Percentiles rank a stretch among this genome's conserved stretches.
Conservation (phyloP, 2,888 invertebrate species). For the Diarsia mendica region DNA sequence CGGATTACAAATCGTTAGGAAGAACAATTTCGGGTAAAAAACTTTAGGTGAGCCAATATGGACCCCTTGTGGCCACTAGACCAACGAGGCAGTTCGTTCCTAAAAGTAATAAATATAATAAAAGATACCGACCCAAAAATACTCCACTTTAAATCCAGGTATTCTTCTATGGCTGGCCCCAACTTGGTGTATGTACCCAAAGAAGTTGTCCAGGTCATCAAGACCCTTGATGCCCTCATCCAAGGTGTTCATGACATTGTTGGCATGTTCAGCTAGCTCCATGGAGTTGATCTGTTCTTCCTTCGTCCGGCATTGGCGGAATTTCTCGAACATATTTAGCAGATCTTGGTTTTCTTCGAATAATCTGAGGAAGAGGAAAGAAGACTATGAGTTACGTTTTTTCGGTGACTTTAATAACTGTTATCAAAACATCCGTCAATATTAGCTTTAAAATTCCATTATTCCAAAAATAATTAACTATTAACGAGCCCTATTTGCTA, state of each 20-base stretch:
- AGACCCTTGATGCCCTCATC: constrained; percentile 97
- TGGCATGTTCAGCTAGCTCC: constrained; percentile 96
- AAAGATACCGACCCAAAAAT: constrained; percentile 95
- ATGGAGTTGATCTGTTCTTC: constrained; percentile 95
- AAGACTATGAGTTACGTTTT: neutral
- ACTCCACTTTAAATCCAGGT: constrained; percentile 95
- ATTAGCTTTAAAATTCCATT: neutral
- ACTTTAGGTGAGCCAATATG: too few relatives aligned
- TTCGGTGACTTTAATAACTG: too few relatives aligned
- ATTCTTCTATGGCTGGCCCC: constrained; percentile 96
- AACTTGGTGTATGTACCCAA: constrained; percentile 95
- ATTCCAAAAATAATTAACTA: neutral
- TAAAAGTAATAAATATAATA: neutral
- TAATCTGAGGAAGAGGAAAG: constrained; percentile 90
- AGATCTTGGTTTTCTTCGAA: constrained; percentile 96
- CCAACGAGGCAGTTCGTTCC: too few relatives aligned
- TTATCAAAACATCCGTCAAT: too few relatives aligned
- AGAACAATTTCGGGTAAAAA: too few relatives aligned
- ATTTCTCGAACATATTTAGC: constrained; percentile 94
- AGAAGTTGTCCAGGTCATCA: constrained; percentile 96
- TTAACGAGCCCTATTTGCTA: too few relatives aligned
- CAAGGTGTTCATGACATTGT: constrained; percentile 96
- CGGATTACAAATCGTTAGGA: too few relatives aligned
- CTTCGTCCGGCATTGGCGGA: constrained; percentile 94
- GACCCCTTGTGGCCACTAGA: too few relatives aligned